These are phyloP conservation scores for Cossypha caffra DNA, from an alignment of 2,797 vertebrate species.

Conservation along the genomic window DNA sequence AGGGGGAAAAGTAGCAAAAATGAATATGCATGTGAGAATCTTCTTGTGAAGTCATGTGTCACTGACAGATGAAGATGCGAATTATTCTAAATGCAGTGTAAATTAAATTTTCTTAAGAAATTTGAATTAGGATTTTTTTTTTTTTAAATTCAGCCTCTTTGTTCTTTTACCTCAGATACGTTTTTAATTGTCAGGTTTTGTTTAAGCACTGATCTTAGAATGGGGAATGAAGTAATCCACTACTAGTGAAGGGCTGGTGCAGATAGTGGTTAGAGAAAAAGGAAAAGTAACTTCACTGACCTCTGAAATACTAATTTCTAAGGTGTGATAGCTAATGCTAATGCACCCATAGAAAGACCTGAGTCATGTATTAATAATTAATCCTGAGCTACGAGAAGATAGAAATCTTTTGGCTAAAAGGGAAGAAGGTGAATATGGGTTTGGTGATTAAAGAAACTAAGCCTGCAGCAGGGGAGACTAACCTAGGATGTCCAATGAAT, in stretches of 20 bases:
- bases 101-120: not conserved
- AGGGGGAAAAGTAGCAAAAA: not conserved
- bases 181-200: not conserved
- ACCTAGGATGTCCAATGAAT: not conserved
- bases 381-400: not conserved
- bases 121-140: not conserved
- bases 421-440: not conserved
- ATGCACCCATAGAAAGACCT: not conserved
- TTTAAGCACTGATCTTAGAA: not conserved
- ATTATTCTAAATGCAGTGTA: not conserved
- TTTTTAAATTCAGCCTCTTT: not conserved
- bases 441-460: not conserved
- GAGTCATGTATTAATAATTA: constrained; percentile 4
- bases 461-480: not conserved
- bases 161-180: not conserved
- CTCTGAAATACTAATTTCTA: not conserved
- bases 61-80: not conserved
- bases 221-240: not conserved
- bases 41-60: not conserved
- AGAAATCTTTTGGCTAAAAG: not conserved
- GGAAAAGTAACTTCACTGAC: not conserved
- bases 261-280: not conserved
- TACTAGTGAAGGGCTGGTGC: not conserved
- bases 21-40: not conserved
- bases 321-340: not conserved